Base-by-base conservation (phyloP, 2,797 vertebrate species). In the Coccyzus lansbergi region DNA sequence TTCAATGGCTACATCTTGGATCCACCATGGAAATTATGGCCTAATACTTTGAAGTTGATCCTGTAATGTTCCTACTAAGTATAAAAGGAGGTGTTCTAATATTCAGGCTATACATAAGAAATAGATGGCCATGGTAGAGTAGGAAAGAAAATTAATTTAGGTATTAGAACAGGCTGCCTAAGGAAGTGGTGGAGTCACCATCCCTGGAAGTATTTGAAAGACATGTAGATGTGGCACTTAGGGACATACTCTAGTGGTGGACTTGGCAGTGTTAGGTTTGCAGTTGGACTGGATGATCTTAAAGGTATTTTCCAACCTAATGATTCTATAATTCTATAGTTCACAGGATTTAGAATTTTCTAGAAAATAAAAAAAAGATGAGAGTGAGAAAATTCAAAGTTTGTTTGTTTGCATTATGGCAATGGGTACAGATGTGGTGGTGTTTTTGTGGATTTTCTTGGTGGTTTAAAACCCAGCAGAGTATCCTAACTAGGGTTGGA, bases 371-470 rank as follows among this genome's bases (percentile, higher is more conserved):
- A 28, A 49, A 79, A 63, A 67, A 55, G 21, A 34, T 28, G 15
- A 58, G 24, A 25, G 5, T 44, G 44, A 84, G 48, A 55, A 81
- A 83, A 20, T 52, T n/a, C 36, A 48, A 56, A n/a, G 3, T 36
- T 49, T 7, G 5, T 38, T 83, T 81, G 25, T 42, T 55, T 75
- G 4, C 18, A 46, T 69, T 28, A 20, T 22, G 20, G 34, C 14
- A 58, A 58, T 55, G 7, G 40, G 9, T 17, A 9, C 19, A 17
- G 25, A 29, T 2, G 12, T 44, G 6, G 4, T 8, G 0, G 0
- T 36, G 55, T 77, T 42, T n/a, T 8, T 18, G 12, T 22, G 6
- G 8, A 55, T 83, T 68, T 93, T 48, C n/a, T 63, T 71, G 49
- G 16, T 53, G 20, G 68, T 60, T 71, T 51, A 51, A 18, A 69